A percentile compares a stretch with the other conserved stretches of the same genome.
Evolutionary conservation across 2,113 vertebrate species (phyloP).

Genomic region (Dromas ardeola): DNA sequence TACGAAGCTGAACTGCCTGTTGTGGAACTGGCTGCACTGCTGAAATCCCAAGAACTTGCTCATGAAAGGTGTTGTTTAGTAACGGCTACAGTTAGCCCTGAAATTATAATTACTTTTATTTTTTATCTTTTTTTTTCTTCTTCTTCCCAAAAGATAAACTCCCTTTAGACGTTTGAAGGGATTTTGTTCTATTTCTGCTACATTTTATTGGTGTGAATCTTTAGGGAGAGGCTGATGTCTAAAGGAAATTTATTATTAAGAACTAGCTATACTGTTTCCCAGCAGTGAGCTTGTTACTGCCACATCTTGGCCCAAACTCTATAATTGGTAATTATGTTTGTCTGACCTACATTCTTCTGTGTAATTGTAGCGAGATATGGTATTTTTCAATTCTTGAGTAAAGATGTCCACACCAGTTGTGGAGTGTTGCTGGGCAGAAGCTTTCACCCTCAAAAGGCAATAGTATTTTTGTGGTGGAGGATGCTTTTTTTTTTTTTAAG

Average conservation of each 20-base stretch:
- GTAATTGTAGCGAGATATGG: slow-evolving; percentile 35
- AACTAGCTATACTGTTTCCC: slow-evolving; percentile 28
- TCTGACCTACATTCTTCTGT: slow-evolving; percentile 49
- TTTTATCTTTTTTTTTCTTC: neutral
- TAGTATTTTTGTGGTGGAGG: slow-evolving; percentile 1
- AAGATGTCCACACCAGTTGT: slow-evolving; percentile 15
- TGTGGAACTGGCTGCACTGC: neutral
- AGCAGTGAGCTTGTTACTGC: slow-evolving; percentile 43
- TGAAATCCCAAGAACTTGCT: neutral
- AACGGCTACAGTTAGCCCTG: neutral
- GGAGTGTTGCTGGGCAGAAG: slow-evolving; percentile 39
- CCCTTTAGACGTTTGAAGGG: neutral
- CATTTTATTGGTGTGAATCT: slow-evolving; percentile 47
- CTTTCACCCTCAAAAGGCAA: slow-evolving; percentile 22
- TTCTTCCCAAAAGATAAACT: neutral
- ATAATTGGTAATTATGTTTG: slow-evolving; percentile 64
- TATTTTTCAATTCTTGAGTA: slow-evolving; percentile 35
- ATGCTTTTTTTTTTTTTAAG: neutral
- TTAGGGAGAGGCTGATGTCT: slow-evolving; percentile 43
- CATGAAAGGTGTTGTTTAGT: neutral
- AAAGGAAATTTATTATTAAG: slow-evolving; percentile 64
- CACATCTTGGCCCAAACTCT: slow-evolving; percentile 26
- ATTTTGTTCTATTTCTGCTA: slow-evolving; percentile 40
- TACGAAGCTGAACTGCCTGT: neutral
- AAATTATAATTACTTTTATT: slow-evolving; percentile 7